Evolutionary conservation across 2,888 invertebrate species (phyloP), one percentile per base, ranked within the genome.

Genomic region (Lycia hirtaria): DNA sequence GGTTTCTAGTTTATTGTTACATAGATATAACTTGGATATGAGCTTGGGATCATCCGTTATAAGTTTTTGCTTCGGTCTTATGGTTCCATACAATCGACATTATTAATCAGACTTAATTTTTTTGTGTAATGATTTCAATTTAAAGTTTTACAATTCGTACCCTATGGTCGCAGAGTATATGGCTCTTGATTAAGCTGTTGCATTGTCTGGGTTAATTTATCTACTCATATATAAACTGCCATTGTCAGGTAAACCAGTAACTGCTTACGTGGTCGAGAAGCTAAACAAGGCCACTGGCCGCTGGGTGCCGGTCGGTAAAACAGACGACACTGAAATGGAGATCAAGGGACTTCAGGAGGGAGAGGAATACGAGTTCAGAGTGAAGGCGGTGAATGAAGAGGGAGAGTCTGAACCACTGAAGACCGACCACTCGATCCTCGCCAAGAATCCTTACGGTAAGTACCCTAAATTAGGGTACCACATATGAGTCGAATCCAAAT

Each of bases 371-470:
- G 97, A 98, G 88, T 98, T 98, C 93, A 94, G 98, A 67, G 97
- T 98, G 10, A 96, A 95, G 80, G 98, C 98, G 6, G 94, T 98
- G 62, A 98, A 98, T 75, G 98, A 98, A 66, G 98, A 98, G 82
- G 98, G 98, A 14, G 98, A 98, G 84, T 97, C 97, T 0, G 98
- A 99, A 75, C 99, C 99, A 5, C 85, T 99, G 64, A 97, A 97
- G 83, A 97, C 98, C n/a, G 97, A 98, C 50, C 94, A 95, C 72
- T 94, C 96, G 2, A 97, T 96, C 60, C 81, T 96, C 14, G 99
- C 99, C 19, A 99, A 99, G 92, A 99, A 99, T 94, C 99, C 99
- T 68, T 99, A 95, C 81, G 97, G 96, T 96, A 75, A 87, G 85
- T 78, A 3, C 7, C 15, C 38, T 19, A 24, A 40, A 40, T 4